Conservation (phyloP, 1,140 invertebrate species). For the Bombyx mandarina region DNA sequence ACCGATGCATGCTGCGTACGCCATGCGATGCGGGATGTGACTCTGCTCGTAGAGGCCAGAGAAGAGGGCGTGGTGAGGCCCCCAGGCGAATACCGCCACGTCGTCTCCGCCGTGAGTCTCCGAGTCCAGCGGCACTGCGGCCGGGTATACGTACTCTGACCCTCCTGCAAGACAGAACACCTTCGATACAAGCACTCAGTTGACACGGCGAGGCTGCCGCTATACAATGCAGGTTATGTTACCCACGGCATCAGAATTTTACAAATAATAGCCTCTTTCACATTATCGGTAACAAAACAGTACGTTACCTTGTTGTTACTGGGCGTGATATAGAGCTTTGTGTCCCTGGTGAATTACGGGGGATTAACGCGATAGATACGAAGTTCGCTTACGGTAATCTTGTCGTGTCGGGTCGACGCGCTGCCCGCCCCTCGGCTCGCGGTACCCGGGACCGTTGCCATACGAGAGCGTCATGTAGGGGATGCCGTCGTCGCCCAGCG, state of each 20-base stretch:
- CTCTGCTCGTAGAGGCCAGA: slow-evolving; percentile 75
- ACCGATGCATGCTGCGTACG: slow-evolving; percentile 62
- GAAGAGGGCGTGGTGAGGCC: slow-evolving; percentile 74
- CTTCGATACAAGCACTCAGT: background rate
- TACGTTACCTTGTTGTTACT: background rate
- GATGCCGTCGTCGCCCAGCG: slow-evolving; percentile 50
- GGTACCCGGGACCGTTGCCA: slow-evolving; percentile 80
- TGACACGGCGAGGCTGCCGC: background rate
- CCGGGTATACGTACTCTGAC: slow-evolving; percentile 49
- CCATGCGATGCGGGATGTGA: slow-evolving; percentile 74
- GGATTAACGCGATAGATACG: background rate
- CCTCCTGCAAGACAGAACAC: slow-evolving; percentile 8
- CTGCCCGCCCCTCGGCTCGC: slow-evolving; percentile 38
- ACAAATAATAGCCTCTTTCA: background rate
- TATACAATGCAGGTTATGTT: too few species aligned
- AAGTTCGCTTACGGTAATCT: slow-evolving; percentile 44
- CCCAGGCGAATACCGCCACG: slow-evolving; percentile 75
- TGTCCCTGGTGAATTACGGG: too few species aligned
- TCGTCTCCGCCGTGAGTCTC: slow-evolving; percentile 78
- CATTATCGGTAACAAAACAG: background rate
- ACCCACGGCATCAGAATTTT: background rate
- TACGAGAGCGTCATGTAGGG: slow-evolving; percentile 82
- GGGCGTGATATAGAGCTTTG: background rate
- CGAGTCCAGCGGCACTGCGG: slow-evolving; percentile 37
- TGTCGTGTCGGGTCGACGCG: slow-evolving; percentile 43